A percentile compares a stretch with the other conserved stretches of the same genome.
phyloP scores from a whole-genome alignment of 2,113 vertebrate species.

The Apeltes quadracus region DNA sequence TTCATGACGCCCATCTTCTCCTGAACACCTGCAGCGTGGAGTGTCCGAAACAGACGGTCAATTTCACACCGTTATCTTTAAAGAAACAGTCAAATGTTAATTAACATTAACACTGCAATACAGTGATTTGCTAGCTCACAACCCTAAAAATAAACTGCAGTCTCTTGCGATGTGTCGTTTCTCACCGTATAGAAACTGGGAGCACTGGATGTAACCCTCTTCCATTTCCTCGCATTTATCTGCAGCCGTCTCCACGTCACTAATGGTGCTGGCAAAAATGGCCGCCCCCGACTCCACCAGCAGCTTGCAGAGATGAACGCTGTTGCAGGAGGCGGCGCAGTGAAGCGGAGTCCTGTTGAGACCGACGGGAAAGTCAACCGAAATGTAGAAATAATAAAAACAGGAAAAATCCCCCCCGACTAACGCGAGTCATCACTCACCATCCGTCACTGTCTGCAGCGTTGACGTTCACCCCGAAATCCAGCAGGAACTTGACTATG shows the following conservation, averaged over 20 bases:
- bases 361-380: background rate
- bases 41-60: background rate
- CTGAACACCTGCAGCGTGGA: constrained; percentile 88
- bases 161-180: background rate
- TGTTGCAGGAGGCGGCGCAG: constrained; percentile 98
- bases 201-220: constrained; percentile 95
- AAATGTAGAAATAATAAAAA: background rate
- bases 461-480: constrained; percentile 98
- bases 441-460: constrained; percentile 98
- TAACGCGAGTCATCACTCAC: constrained; percentile 75
- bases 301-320: constrained; percentile 95
- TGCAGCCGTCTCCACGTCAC: constrained; percentile 95
- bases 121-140: background rate
- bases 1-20: constrained; percentile 99
- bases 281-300: constrained; percentile 97
- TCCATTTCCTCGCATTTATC: constrained; percentile 99
- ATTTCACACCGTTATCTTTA: background rate
- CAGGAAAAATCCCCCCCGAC: background rate
- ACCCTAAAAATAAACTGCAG: background rate
- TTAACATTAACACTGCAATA: background rate
- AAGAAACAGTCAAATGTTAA: background rate
- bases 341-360: constrained; percentile 93
- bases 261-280: constrained; percentile 97
- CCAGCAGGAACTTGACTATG: constrained; percentile 95
- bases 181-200: constrained; percentile 93